Percentiles rank a stretch among this genome's conserved stretches.
phyloP scores from a whole-genome alignment of 2,113 vertebrate species.

The Eclectus roratus region DNA sequence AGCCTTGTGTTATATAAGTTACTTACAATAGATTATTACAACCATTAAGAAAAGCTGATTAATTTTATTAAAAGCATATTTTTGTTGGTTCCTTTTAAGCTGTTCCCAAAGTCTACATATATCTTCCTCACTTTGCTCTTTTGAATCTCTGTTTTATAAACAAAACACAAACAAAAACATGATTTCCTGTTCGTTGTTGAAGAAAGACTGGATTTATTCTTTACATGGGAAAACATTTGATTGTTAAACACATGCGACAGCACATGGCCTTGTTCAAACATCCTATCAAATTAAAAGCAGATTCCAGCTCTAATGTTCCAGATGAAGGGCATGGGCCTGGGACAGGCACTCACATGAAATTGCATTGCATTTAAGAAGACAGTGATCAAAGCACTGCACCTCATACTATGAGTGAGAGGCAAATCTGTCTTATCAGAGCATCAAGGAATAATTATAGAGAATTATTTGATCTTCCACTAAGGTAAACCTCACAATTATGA shows the following conservation, averaged over 20 bases:
- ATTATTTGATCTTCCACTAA: not conserved
- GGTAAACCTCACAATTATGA: not conserved
- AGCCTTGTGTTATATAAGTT: conserved; percentile 22
- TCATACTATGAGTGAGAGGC: not conserved
- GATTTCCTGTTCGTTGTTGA: conserved; percentile 16
- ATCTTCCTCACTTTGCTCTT: not conserved
- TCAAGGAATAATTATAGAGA: not conserved
- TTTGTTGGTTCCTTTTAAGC: conserved; percentile 3
- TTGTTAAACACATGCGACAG: conserved; percentile 11
- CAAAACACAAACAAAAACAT: conserved; percentile 16
- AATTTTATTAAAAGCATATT: conserved; percentile 27
- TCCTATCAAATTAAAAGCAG: conserved; percentile 53
- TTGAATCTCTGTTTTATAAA: conserved; percentile 6
- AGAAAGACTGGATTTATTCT: conserved; percentile 8
- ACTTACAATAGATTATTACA: conserved; percentile 16
- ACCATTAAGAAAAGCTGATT: not conserved
- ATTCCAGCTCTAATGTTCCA: conserved; percentile 13
- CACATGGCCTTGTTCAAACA: conserved; percentile 19
- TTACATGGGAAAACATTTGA: not conserved
- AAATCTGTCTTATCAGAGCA: conserved; percentile 7
- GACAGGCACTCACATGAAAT: not conserved
- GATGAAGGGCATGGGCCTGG: conserved; percentile 12
- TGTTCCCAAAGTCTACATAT: conserved; percentile 4
- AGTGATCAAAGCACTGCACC: conserved; percentile 47
- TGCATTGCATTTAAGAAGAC: not conserved